Base-by-base conservation (phyloP, 2,113 vertebrate genomes). In the Alethe castanea region DNA sequence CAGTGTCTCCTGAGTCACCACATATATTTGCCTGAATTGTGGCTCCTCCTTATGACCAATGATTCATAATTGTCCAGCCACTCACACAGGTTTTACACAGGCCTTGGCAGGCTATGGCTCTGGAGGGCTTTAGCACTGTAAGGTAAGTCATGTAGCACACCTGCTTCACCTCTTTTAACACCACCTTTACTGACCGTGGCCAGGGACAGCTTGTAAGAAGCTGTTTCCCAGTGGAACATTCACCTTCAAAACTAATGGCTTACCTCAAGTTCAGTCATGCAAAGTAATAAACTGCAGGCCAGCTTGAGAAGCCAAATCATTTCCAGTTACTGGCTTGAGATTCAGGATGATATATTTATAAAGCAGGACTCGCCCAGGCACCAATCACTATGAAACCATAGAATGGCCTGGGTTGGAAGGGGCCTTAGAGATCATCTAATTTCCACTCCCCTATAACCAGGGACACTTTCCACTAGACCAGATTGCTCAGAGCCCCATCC, bases 11-110 rank as follows among this genome's bases (percentile, higher is more conserved):
- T 67, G 88, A 88, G 92, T 93, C 93, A 92, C 28, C n/a, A 59
- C 22, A 77, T 90, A 6, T 14, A 91, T 81, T 70, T 94, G 80
- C 82, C 60, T 64, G 84, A 86, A 19, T 77, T 77, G 53, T 24
- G 52, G n/a, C 44, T 86, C 67, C 92, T 95, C 90, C 50, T 96
- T 92, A 94, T 1, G 3, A 88, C 52, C n/a, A 83, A 40, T 48
- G 64, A 95, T 96, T 94, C 76, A 67, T 26, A 90, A 44, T 38
- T 66, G 88, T 83, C 56, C 90, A 97, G 88, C 82, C 80, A 82
- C 82, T 93, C 61, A 71, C 60, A 23, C 52, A 44, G 67, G 35
- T 77, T 92, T 80, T 47, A 83, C 47, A 17, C 0, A 52, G 60
- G 76, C 53, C 40, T 67, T 40, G 42, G 38, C 7, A 60, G 71